Base-by-base conservation (phyloP, 2,888 invertebrate species). In the Diaperis boleti region DNA sequence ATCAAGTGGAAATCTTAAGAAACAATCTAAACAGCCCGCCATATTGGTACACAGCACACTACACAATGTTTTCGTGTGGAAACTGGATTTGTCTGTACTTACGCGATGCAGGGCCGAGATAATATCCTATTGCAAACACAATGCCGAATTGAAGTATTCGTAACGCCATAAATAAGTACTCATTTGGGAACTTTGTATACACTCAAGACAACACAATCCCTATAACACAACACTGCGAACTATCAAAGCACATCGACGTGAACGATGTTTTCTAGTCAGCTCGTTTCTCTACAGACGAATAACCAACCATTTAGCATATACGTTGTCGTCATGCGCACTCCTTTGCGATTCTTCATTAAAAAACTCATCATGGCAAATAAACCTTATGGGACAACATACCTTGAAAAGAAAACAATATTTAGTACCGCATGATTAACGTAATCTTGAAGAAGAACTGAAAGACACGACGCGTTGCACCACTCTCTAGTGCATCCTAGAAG, bases 121-220 rank as follows among this genome's bases (percentile, higher is more conserved):
- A 71, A 69, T 78, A 77, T 78, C 81, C 83, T 83, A 86, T 82
- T 83, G 85, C 81, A 83, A 85, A 84, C 83, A 85, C 82, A 83
- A 86, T 85, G 83, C 83, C 83, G 87, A 88, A 86, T 86, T 86
- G 87, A 85, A 88, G 85, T 85, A 88, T 87, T 88, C 87, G 87
- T 86, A 89, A 86, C 89, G 90, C 90, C 90, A 90, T 89, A 88
- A 86, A 88, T 88, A 85, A 85, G 85, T 85, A 85, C 67, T 86
- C 89, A 89, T 89, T 87, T 87, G 88, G 86, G 79, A 78, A 79
- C 76, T 74, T 75, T 75, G 75, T 84, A 76, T n/a, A 74, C 73
- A 74, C 74, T 71, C 74, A 76, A 75, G 62, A 72, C n/a, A n/a
- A n/a, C 72, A 72, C 70, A 62, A 59, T 57, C 64, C 61, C 42